A percentile compares a stretch with the other conserved stretches of the same genome.
Evolutionary conservation across 2,797 vertebrate species (phyloP).

Genomic region (Cynodonichthys magdalenae): DNA sequence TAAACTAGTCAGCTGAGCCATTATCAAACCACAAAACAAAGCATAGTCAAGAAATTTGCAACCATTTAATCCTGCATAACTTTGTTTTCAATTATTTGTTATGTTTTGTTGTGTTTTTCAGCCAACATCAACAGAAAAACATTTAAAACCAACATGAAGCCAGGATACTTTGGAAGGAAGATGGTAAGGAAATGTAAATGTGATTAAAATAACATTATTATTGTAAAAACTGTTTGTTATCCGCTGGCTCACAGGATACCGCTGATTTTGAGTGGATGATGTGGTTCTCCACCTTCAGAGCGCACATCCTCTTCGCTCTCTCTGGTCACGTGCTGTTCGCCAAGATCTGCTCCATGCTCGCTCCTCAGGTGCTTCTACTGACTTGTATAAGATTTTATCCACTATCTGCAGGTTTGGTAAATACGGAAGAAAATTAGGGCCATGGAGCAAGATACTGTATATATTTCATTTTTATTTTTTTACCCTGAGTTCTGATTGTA

Average conservation of each 20-base stretch:
- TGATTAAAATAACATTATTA: too few relatives aligned
- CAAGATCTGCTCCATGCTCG: constrained; percentile 92
- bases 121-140: constrained; percentile 88
- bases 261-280: constrained; percentile 96
- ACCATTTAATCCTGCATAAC: too few relatives aligned
- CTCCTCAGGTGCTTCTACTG: constrained; percentile 86
- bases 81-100: constrained; percentile 2
- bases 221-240: not conserved
- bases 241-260: constrained; percentile 80
- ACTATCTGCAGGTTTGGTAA: too few relatives aligned
- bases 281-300: constrained; percentile 95
- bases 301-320: constrained; percentile 91
- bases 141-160: constrained; percentile 86
- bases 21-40: too few relatives aligned
- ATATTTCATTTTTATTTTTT: too few relatives aligned
- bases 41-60: not conserved
- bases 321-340: constrained; percentile 93
- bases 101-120: constrained; percentile 61
- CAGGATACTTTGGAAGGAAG: constrained; percentile 93
- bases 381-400: too few relatives aligned
- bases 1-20: too few relatives aligned
- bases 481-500: too few relatives aligned
- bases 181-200: constrained; percentile 84
- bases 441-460: too few relatives aligned
- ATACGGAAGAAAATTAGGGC: too few relatives aligned